phyloP scores from a whole-genome alignment of 2,113 vertebrate genomes.

The Siniperca chuatsi region DNA sequence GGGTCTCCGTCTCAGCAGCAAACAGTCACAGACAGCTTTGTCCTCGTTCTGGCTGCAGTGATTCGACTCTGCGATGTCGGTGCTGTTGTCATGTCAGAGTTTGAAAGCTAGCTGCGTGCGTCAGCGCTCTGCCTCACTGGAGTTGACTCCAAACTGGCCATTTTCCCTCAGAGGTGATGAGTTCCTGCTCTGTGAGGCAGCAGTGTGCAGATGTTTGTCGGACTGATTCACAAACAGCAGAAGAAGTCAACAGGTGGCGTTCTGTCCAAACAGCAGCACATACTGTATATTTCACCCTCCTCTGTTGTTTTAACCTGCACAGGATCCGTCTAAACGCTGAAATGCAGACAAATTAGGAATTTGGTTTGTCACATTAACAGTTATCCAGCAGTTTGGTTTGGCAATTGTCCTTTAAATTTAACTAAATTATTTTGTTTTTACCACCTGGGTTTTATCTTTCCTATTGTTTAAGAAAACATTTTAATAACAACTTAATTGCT shows the following conservation, averaged over 20 bases:
- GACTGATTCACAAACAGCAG: neutral
- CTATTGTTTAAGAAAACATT: too few relatives aligned
- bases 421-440: too few relatives aligned
- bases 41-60: neutral
- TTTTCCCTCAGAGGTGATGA: neutral
- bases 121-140: neutral
- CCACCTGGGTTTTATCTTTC: too few relatives aligned
- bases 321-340: too few relatives aligned
- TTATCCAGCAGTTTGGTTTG: too few relatives aligned
- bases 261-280: neutral
- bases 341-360: too few relatives aligned
- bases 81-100: neutral
- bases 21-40: neutral
- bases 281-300: too few relatives aligned
- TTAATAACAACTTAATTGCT: too few relatives aligned
- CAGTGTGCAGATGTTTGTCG: neutral
- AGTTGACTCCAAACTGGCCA: neutral
- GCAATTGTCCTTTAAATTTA: too few relatives aligned
- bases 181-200: neutral
- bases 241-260: neutral
- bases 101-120: neutral
- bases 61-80: neutral
- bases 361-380: too few relatives aligned
- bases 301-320: too few relatives aligned
- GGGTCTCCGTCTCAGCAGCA: neutral